A percentile compares a stretch with the other conserved stretches of the same genome.
Evolutionary conservation across 1,140 invertebrate species (phyloP).

Genomic region (Anoplophora glabripennis): DNA sequence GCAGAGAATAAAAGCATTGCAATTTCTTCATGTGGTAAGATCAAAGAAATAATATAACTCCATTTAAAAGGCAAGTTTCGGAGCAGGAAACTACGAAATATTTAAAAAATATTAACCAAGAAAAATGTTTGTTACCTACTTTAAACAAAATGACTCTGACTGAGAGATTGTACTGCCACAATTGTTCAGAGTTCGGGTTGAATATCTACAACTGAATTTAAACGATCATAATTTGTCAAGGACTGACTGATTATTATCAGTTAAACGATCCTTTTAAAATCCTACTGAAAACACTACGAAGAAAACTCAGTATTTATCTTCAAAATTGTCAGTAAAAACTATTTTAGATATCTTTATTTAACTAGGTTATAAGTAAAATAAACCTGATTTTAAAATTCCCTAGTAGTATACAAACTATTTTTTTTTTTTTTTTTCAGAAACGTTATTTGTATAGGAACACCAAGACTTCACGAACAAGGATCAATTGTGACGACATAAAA

Average conservation of each 20-base stretch:
- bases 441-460: constrained; percentile 76
- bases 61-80: constrained; percentile 55
- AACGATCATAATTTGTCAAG: constrained; percentile 53
- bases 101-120: constrained; percentile 52
- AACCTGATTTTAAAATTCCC: not conserved
- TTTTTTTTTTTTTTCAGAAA: constrained; percentile 54
- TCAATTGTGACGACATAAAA: constrained; percentile 53
- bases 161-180: constrained; percentile 61
- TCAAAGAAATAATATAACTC: constrained; percentile 48
- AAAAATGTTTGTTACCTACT: constrained; percentile 53
- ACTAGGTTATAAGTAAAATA: constrained; percentile 52
- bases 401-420: too few species aligned
- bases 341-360: constrained; percentile 54
- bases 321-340: constrained; percentile 55
- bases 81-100: constrained; percentile 53
- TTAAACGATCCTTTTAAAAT: constrained; percentile 58
- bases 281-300: constrained; percentile 63
- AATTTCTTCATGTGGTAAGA: constrained; percentile 63
- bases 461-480: constrained; percentile 68
- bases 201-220: constrained; percentile 49
- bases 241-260: constrained; percentile 52
- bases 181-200: constrained; percentile 57
- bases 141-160: constrained; percentile 48
- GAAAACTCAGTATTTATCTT: constrained; percentile 76
- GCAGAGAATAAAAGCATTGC: constrained; percentile 71